These are phyloP conservation scores for Hycleus phaleratus DNA, from an alignment of 1,140 invertebrate genomes.

Conservation along the genomic window DNA sequence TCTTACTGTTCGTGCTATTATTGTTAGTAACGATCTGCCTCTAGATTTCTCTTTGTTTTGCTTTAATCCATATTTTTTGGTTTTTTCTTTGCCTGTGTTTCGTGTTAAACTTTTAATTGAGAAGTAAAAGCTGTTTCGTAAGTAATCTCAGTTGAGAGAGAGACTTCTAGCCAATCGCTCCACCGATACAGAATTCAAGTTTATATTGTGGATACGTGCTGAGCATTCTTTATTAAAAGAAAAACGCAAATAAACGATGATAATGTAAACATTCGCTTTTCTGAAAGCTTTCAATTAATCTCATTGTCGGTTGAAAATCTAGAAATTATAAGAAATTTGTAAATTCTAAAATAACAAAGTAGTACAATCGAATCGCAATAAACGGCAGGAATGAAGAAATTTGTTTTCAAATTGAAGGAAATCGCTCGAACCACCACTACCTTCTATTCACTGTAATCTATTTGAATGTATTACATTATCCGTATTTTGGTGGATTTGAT, in stretches of 20 bases:
- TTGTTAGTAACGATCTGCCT: too few relatives aligned
- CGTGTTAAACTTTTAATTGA: constrained; percentile 6
- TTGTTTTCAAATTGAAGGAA: constrained; percentile 1
- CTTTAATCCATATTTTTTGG: too few relatives aligned
- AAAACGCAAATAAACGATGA: background rate
- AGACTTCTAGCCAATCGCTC: constrained; percentile 13
- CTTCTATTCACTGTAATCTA: too few relatives aligned
- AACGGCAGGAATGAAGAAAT: too few relatives aligned
- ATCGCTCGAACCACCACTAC: background rate
- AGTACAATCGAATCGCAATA: background rate
- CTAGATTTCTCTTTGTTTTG: too few relatives aligned
- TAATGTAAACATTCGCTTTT: background rate
- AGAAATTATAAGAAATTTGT: constrained; percentile 4
- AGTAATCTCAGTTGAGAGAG: constrained; percentile 13
- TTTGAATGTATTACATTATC: background rate
- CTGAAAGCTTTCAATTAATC: constrained; percentile 19
- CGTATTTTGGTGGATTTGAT: background rate
- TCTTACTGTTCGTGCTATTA: too few relatives aligned
- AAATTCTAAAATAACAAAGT: constrained; percentile 9
- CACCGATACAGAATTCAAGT: constrained; percentile 2
- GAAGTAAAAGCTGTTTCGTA: constrained; percentile 7
- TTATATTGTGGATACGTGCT: constrained; percentile 8
- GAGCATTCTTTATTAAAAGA: background rate
- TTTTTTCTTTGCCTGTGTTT: too few relatives aligned
- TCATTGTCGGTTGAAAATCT: constrained; percentile 15